Evolutionary conservation across 2,797 vertebrate genomes (phyloP), one percentile per base, ranked within the genome.

Genomic region (Anableps anableps): DNA sequence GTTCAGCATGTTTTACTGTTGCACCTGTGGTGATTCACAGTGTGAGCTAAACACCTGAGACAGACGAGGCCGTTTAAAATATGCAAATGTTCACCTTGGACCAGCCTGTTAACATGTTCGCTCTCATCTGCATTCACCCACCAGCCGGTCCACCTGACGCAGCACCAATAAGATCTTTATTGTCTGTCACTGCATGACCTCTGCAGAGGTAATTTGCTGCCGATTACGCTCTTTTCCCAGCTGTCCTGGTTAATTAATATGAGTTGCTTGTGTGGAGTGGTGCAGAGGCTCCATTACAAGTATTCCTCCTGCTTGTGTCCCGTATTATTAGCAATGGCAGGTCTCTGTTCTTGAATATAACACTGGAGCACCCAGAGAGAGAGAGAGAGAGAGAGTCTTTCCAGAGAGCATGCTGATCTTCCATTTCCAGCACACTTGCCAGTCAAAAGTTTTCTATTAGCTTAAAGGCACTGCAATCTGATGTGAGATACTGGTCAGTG

Each of bases 211-310:
- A 85, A 87, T 81, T 88, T 83, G 73, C 79, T 13, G 68, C 72
- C 45, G 62, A 89, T 89, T 85, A 83, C 81, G 62, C 77, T 90
- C 89, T 83, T 91, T 86, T 75, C 87, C 84, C 88, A 90, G 89
- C 88, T 91, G 88, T 85, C 89, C 31, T 23, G n/a, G 47, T 86
- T 90, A 79, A 90, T 92, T 92, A 88, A 85, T 84, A 83, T 72
- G 76, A 87, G 88, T 38, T 78, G 76, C 70, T 58, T 48, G 78
- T 62, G 55, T 76, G 83, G 72, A 43, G 58, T 29, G 48, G 36
- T 81, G 62, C 60, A 66, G 76, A 82, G 77, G 62, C 79, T 82
- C 31, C 23, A 38, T 78, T 86, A 81, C 70, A 87, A 75, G 84
- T 73, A 79, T 87, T 86, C 50, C 48, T 78, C 50, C 78, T 58